Base-by-base conservation (phyloP, 2,113 vertebrate genomes). In the Neolamprologus fasciatus region DNA sequence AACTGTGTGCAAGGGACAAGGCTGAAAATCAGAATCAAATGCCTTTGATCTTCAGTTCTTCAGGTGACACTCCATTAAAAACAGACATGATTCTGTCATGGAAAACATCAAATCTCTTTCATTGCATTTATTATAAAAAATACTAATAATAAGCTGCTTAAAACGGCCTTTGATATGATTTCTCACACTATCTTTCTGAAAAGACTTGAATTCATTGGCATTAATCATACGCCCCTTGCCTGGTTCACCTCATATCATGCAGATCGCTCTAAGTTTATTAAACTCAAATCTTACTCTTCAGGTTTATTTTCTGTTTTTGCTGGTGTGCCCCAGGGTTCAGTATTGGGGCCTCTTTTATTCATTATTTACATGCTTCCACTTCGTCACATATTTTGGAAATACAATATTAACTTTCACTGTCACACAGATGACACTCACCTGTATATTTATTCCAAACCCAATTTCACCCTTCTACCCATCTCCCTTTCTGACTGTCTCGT, bases 401-500 rank as follows among this genome's bases (percentile, higher is more conserved):
- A 66, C 17, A n/a, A 66, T 37, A 66, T n/a, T 66, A 66, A 37
- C 31, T 37, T 37, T 66, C 61, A 66, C 61, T 66, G 61, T 66
- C 11, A 66, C 31, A 35, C 31, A 66, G 17, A 66, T 37, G 6
- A 66, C 61, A 37, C 61, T n/a, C 61, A 66, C 31, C 17, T 66
- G 61, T 37, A 66, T 13, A 66, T 66, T n/a, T 66, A 35, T 66
- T 66, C 61, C 17, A 66, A 66, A 66, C 61, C 31, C 31, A 66
- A n/a, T 66, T 66, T 37, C 31, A 66, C 31, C 31, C 10, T 66
- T 66, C 17, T 2, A 37, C 61, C 61, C 31, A 37, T 37, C 17
- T 66, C 31, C 31, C 31, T 37, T 5, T 37, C 17, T 66, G 61
- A 13, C 61, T n/a, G 61, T 66, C 17, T 66, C 61, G 0, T 63